phyloP scores from a whole-genome alignment of 1,140 invertebrate genomes.

The Phocides pigmalion region DNA sequence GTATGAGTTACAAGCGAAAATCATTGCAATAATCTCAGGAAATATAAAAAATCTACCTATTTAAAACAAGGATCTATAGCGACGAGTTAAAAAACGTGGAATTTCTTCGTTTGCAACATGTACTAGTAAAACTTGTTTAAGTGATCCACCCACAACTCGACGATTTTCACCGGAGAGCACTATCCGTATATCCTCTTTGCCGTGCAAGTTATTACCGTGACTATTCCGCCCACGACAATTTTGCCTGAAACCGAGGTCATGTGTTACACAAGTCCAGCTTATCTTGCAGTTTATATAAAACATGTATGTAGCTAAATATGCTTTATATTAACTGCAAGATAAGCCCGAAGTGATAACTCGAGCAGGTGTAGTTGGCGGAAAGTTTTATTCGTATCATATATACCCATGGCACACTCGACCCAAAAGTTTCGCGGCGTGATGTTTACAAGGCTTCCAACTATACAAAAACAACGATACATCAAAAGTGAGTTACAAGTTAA shows the following conservation, averaged over 20 bases:
- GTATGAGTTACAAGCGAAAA: too few species aligned
- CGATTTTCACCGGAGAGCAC: constrained; percentile 15
- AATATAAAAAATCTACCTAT: neutral
- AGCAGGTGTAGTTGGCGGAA: constrained; percentile 42
- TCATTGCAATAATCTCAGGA: too few species aligned
- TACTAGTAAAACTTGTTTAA: constrained; percentile 27
- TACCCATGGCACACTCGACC: constrained; percentile 48
- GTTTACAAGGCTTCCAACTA: constrained; percentile 68
- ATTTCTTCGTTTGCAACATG: constrained; percentile 6
- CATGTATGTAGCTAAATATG: constrained; percentile 22
- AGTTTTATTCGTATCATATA: constrained; percentile 40
- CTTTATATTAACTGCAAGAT: constrained; percentile 32
- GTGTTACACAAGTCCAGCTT: constrained; percentile 42
- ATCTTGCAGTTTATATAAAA: constrained; percentile 40
- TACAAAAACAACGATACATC: constrained; percentile 78
- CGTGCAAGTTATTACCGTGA: constrained; percentile 32
- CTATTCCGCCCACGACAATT: constrained; percentile 38
- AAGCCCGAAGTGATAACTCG: constrained; percentile 34
- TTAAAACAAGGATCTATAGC: neutral
- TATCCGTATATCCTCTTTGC: constrained; percentile 31
- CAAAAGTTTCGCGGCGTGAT: constrained; percentile 65
- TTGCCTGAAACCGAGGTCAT: constrained; percentile 40
- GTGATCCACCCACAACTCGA: constrained; percentile 16
- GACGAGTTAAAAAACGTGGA: constrained; percentile 3
- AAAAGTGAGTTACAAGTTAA: constrained; percentile 79